Conservation (phyloP, 2,113 vertebrate genomes). For the Bos indicus region DNA sequence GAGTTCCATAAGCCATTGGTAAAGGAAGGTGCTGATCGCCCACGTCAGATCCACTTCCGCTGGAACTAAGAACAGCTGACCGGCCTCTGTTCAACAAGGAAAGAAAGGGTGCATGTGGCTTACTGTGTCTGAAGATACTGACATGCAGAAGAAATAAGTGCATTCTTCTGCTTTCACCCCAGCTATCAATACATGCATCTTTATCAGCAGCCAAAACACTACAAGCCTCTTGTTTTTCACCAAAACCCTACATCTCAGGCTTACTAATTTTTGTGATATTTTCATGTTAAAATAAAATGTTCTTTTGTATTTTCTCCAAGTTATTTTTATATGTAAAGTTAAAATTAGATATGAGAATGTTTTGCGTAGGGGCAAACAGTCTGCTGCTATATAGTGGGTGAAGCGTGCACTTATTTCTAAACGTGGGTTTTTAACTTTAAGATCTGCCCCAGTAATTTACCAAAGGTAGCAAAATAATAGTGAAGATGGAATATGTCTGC, state of each 20-base stretch:
- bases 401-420: conserved; percentile 96
- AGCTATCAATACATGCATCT: conserved; percentile 95
- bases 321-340: conserved; percentile 99
- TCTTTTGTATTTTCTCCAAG: conserved; percentile 97
- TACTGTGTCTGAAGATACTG: conserved; percentile 84
- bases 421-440: conserved; percentile 91
- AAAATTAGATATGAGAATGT: conserved; percentile 96
- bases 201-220: conserved; percentile 99
- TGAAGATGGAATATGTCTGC: conserved; percentile 92
- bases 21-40: conserved; percentile 97
- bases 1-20: conserved; percentile 99
- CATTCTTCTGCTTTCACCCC: conserved; percentile 90
- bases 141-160: conserved; percentile 90
- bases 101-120: conserved; percentile 88
- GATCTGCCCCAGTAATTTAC: conserved; percentile 94
- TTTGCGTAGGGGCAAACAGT: conserved; percentile 94
- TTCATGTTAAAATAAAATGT: conserved; percentile 97
- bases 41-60: conserved; percentile 98
- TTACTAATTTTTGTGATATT: conserved; percentile 98
- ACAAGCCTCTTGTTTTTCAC: conserved; percentile 98
- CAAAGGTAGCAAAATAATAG: conserved; percentile 97
- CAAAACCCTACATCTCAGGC: conserved; percentile 99
- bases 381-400: conserved; percentile 92
- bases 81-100: conserved; percentile 77
- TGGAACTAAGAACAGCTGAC: conserved; percentile 90